These are phyloP conservation scores for Craniophora ligustri DNA, from an alignment of 2,888 invertebrate species.

Conservation along the genomic window DNA sequence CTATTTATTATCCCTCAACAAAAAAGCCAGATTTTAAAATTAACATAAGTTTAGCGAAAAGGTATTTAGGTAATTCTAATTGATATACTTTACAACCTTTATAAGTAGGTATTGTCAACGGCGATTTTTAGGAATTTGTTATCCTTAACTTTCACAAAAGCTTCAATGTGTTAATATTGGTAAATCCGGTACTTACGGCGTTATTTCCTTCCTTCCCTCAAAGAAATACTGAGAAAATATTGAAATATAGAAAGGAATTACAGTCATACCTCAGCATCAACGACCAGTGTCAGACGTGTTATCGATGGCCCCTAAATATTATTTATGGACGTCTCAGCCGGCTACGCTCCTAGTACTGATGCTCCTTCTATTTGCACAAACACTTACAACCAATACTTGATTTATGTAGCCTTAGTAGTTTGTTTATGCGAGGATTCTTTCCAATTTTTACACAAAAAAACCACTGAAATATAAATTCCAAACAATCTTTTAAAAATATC, in stretches of 20 bases:
- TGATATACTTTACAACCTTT: too few relatives aligned
- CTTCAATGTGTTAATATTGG: not conserved
- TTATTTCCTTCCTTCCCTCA: slow-evolving; percentile 19
- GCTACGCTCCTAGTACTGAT: slow-evolving; percentile 64
- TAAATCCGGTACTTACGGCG: slow-evolving; percentile 9
- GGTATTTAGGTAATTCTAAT: too few relatives aligned
- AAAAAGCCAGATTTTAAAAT: too few relatives aligned
- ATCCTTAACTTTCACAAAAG: too few relatives aligned
- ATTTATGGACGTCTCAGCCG: slow-evolving; percentile 76
- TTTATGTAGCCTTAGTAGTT: slow-evolving; percentile 66
- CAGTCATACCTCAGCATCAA: slow-evolving; percentile 63
- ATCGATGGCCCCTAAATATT: slow-evolving; percentile 76
- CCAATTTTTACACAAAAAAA: slow-evolving; percentile 24
- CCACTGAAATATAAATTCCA: too few relatives aligned
- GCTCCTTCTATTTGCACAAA: slow-evolving; percentile 74
- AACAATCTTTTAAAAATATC: too few relatives aligned
- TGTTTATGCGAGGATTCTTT: slow-evolving; percentile 43
- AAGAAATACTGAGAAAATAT: slow-evolving; percentile 58
- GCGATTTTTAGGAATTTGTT: too few relatives aligned
- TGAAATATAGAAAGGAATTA: slow-evolving; percentile 62
- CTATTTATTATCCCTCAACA: too few relatives aligned
- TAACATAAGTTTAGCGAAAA: too few relatives aligned
- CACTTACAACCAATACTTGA: slow-evolving; percentile 67
- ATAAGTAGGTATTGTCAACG: too few relatives aligned
- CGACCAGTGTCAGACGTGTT: slow-evolving; percentile 59